Base-by-base conservation (phyloP, 2,888 invertebrate species). In the Drosophila robusta region DNA sequence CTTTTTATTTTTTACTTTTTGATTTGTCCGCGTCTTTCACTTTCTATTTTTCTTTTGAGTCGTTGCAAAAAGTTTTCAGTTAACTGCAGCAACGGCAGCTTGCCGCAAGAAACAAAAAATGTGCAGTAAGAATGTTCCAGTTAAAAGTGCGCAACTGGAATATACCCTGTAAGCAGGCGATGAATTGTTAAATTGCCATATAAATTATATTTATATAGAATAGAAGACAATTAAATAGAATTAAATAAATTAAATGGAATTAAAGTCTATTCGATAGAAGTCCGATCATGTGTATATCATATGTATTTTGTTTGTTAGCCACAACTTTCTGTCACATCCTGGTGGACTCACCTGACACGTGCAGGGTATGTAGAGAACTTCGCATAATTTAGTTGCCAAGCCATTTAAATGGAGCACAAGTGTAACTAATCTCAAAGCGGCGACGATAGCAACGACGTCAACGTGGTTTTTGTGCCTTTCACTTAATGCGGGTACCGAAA, bases 391-490 rank as follows among this genome's bases (percentile, higher is more conserved):
- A 87, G 80, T 86, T 81, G 81, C 75, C 77, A 73, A 83, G 71
- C 79, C 80, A 84, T 84, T 83, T 85, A 89, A 88, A 80, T 85
- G 80, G 90, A 88, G 89, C 89, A 86, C 83, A 89, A 89, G 88
- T 89, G 88, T 81, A 85, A 83, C 88, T 89, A 90, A 89, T 90
- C 89, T 85, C 72, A 60, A 69, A 75, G 69, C 80, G 69, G 46
- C 69, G 70, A 76, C 72, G 63, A 75, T 57, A 55, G 64, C 75
- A 44, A 64, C 81, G 85, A 70, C 88, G 72, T 67, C 80, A 75
- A 75, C 70, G 66, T 65, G 74, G 41, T 78, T 68, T 78, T 62
- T 67, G 45, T 70, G 83, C 88, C 82, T 82, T 82, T 82, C 82
- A 82, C 82, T 85, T 85, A 78, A 76, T 72, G 76, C 75, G 62